Percentiles rank a stretch among this genome's conserved stretches.
Conservation (phyloP, 2,113 vertebrate species). For the Egretta garzetta region DNA sequence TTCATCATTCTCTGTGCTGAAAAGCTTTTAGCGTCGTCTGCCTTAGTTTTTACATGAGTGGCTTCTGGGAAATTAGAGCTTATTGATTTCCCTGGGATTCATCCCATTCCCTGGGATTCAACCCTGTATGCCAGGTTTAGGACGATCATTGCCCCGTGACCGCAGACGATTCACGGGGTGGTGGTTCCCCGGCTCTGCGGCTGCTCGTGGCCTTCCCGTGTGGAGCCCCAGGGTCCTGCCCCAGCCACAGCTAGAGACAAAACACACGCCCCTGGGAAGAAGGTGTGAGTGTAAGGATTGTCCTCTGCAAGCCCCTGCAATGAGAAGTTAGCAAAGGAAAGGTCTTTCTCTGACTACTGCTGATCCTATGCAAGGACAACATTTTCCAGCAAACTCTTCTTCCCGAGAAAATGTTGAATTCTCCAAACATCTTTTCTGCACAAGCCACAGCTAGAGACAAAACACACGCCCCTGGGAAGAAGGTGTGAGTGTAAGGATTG, state of each 20-base stretch:
- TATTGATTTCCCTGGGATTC: neutral
- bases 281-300: neutral
- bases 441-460: neutral
- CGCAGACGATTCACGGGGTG: accelerated
- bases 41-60: neutral
- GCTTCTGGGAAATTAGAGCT: neutral
- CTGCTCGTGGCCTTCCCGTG: accelerated
- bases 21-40: neutral
- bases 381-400: neutral
- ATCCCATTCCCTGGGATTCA: neutral
- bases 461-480: neutral
- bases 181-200: neutral
- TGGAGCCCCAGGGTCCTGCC: neutral
- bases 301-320: neutral
- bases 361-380: neutral
- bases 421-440: neutral
- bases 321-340: neutral
- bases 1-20: neutral
- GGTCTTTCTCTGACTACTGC: neutral
- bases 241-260: neutral
- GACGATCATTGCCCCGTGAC: neutral
- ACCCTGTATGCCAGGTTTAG: neutral
- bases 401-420: neutral
- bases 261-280: neutral
- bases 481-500: neutral